These are phyloP conservation scores for Pseudopodoces humilis DNA, from an alignment of 2,113 vertebrate species.

Conservation along the genomic window DNA sequence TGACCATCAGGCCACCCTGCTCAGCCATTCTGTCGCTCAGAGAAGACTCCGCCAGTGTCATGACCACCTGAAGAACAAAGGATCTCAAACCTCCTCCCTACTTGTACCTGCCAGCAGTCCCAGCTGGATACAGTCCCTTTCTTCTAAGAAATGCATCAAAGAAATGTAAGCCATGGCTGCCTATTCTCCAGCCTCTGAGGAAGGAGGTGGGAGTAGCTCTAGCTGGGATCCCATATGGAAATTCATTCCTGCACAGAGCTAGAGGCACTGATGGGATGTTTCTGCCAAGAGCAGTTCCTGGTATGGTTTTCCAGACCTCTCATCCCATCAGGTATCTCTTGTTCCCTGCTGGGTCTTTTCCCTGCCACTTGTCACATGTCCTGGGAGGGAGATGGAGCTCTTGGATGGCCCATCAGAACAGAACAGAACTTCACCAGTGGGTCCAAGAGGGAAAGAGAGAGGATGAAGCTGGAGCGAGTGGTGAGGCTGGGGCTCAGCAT, in stretches of 20 bases:
- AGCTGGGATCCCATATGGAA: background rate
- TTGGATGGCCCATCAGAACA: background rate
- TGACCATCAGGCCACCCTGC: background rate
- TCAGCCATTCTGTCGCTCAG: background rate
- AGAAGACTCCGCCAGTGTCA: background rate
- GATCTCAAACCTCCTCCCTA: background rate
- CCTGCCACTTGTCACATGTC: background rate
- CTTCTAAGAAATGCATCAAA: background rate
- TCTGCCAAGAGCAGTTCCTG: background rate
- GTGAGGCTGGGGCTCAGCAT: background rate
- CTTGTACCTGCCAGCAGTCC: background rate
- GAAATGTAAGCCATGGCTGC: background rate
- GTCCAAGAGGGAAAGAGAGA: background rate
- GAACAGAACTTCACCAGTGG: too few relatives aligned
- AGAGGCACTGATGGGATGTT: rapidly evolving
- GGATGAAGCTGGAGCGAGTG: rapidly evolving
- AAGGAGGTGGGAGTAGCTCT: background rate
- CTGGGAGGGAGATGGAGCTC: background rate
- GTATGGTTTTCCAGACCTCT: background rate
- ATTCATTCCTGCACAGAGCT: background rate
- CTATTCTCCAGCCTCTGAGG: background rate
- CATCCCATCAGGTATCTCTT: background rate
- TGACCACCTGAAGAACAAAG: background rate
- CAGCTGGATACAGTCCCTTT: background rate
- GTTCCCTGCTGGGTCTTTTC: background rate